phyloP scores from a whole-genome alignment of 1,140 invertebrate genomes.

The Ladona fulva region DNA sequence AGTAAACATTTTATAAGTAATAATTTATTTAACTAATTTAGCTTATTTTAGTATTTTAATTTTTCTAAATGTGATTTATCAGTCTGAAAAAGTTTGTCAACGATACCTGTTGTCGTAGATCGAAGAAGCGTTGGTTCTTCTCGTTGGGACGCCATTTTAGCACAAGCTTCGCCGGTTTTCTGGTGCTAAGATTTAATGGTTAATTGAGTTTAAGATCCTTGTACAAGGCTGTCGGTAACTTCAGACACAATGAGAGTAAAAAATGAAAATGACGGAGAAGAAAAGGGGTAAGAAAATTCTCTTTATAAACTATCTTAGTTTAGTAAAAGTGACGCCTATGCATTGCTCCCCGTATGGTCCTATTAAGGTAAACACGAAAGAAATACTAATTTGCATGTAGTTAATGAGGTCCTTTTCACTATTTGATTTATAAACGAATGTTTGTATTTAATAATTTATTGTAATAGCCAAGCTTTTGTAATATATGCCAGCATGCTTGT shows the following conservation, averaged over 20 bases:
- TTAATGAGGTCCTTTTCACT: background rate
- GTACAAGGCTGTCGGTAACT: background rate
- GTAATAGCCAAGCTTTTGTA: background rate
- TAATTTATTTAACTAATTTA: too few relatives aligned
- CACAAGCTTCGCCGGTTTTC: slow-evolving; percentile 6
- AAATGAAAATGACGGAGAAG: slow-evolving; percentile 47
- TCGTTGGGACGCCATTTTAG: slow-evolving; percentile 7
- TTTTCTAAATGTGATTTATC: background rate
- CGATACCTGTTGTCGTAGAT: background rate
- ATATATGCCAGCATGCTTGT: background rate
- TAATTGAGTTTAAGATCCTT: background rate
- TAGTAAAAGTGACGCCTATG: background rate
- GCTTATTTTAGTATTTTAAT: too few relatives aligned
- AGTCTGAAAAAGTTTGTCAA: background rate
- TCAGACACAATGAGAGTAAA: slow-evolving; percentile 46
- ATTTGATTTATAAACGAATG: background rate
- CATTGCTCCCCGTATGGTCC: background rate
- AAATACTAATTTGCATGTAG: slow-evolving; percentile 2
- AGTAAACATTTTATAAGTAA: too few relatives aligned
- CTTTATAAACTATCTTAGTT: slow-evolving; percentile 22
- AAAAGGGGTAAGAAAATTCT: slow-evolving; percentile 39
- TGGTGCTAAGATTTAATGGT: slow-evolving; percentile 1
- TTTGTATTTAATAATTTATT: background rate
- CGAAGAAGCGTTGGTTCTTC: slow-evolving; percentile 3
- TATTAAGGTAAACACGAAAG: background rate